Evolutionary conservation across 1,140 invertebrate genomes (phyloP), one percentile per base, ranked within the genome.

Genomic region (Chrysomallon squamiferum): DNA sequence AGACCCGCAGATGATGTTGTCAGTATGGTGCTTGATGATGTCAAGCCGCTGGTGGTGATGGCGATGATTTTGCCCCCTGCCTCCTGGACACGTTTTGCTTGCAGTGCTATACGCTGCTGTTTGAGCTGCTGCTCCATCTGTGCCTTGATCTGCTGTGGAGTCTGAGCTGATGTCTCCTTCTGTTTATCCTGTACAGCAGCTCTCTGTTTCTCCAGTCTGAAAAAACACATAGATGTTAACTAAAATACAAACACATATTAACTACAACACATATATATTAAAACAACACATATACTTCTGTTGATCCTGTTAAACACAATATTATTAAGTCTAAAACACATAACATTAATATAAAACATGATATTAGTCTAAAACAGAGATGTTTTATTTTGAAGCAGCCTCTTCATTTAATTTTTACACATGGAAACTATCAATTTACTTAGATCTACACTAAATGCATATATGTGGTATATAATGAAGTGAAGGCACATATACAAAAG

Each of bases 81-180:
- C 65, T 86, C 84, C 45, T 66, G 64, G 7, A 86, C 89, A 64
- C 92, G 86, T 79, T 95, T 96, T 73, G 95, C 93, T 75, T 95
- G 93, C 84, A 95, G 91, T 1, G 92, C 93, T 22, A 92, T 90
- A 62, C 94, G 84, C 81, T 97, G 95, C 71, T 94, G 87, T 52
- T 93, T 90, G 33, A 96, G 83, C 73, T 96, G 93, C 69, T 93
- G 92, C 77, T 96, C 95, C 90, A 95, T 91, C 80, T 95, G 93
- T 64, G 95, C 94, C 80, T 95, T 95, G 45, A 95, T 91, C 76
- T 95, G 93, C 62, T 93, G 91, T 0, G 92, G 89, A 25, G 80
- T 82, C 61, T 76, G 73, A 1, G 64, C 45, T 13, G 38, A 35
- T 45, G 18, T 38, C 52, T 69, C 54, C 33, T 62, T 62, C 45